Conservation (phyloP, 2,888 invertebrate genomes). For the Drosophila affinis region DNA sequence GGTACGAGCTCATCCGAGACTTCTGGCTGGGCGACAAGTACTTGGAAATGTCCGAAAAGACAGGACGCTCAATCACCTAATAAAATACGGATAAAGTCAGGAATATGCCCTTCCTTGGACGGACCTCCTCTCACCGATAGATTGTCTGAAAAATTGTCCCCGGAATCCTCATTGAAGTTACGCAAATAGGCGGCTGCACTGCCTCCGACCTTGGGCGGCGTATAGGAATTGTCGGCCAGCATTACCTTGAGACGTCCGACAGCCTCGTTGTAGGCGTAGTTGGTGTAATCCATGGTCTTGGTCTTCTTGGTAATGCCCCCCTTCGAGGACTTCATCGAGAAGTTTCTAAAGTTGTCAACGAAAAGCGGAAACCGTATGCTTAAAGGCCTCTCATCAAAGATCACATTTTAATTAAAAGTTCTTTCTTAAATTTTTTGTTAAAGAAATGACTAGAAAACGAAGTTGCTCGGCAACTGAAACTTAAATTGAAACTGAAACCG, state of each 20-base stretch:
- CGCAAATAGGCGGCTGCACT: slow-evolving; percentile 73
- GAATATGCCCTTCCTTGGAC: too few species aligned
- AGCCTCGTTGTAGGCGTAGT: slow-evolving; percentile 92
- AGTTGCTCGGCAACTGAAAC: slow-evolving; percentile 60
- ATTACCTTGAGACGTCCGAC: slow-evolving; percentile 91
- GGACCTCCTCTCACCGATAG: slow-evolving; percentile 74
- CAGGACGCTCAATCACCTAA: slow-evolving; percentile 82
- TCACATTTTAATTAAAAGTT: slow-evolving; percentile 64
- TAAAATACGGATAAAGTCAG: not conserved
- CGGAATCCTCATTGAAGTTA: slow-evolving; percentile 84
- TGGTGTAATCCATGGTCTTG: slow-evolving; percentile 90
- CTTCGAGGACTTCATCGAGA: slow-evolving; percentile 82
- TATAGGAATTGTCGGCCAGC: slow-evolving; percentile 89
- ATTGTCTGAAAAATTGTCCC: slow-evolving; percentile 86
- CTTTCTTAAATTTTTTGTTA: slow-evolving; percentile 6
- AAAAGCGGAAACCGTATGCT: slow-evolving; percentile 31
- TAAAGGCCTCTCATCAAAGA: slow-evolving; percentile 30
- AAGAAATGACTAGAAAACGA: slow-evolving; percentile 41
- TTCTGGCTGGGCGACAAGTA: slow-evolving; percentile 82
- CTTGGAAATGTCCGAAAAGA: slow-evolving; percentile 83
- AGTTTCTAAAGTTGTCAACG: slow-evolving; percentile 66
- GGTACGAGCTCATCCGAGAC: slow-evolving; percentile 71
- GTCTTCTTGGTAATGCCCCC: slow-evolving; percentile 81
- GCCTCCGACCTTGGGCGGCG: slow-evolving; percentile 81
- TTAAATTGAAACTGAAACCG: slow-evolving; percentile 17